These are phyloP conservation scores for Geophilus truncorum DNA, from an alignment of 2,888 invertebrate species.

Conservation along the genomic window DNA sequence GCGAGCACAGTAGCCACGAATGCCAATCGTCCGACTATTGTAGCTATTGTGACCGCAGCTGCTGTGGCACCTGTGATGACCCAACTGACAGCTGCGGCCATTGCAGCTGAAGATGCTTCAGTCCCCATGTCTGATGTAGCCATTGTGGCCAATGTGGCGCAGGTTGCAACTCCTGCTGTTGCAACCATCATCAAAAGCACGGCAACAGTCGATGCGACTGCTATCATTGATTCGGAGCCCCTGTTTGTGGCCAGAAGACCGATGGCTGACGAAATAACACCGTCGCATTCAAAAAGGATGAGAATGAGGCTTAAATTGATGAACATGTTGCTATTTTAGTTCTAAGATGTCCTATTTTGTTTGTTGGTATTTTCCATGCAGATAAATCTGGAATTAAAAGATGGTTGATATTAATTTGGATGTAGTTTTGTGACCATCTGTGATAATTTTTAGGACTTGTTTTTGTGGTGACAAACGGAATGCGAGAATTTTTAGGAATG, in stretches of 20 bases:
- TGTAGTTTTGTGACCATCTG: too few species aligned
- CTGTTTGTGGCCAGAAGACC: background rate
- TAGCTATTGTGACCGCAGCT: background rate
- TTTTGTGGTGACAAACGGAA: too few species aligned
- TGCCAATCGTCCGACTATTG: background rate
- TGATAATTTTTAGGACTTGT: too few species aligned
- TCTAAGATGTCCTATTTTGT: background rate
- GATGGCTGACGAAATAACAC: background rate
- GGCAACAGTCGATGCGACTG: background rate
- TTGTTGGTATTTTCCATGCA: background rate
- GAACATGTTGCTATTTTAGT: background rate
- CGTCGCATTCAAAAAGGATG: background rate
- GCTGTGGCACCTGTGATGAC: background rate
- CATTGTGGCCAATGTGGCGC: background rate
- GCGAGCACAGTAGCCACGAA: background rate
- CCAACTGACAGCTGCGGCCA: background rate
- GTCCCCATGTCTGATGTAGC: background rate
- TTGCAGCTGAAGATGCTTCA: background rate
- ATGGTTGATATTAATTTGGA: background rate
- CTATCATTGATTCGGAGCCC: background rate
- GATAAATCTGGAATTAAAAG: background rate
- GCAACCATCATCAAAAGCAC: background rate
- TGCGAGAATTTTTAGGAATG: too few species aligned
- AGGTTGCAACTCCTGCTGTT: background rate
- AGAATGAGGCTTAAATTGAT: background rate